These are phyloP conservation scores for Neolamprologus toae DNA, from an alignment of 2,113 vertebrate genomes.

Conservation along the genomic window DNA sequence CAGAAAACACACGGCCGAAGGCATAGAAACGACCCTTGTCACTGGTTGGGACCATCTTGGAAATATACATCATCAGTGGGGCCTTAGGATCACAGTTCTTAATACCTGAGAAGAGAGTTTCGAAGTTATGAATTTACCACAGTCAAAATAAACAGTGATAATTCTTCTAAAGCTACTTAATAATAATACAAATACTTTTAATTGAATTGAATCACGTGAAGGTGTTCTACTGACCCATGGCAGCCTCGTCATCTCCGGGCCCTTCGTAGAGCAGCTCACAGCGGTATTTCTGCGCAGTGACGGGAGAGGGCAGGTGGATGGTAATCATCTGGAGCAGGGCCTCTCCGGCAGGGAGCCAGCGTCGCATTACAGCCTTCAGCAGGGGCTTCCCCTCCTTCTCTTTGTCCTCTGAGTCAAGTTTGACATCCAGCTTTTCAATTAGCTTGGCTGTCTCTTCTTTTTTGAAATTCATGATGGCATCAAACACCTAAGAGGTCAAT, in stretches of 20 bases:
- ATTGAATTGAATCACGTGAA: neutral
- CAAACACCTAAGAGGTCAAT: slow-evolving; percentile 76
- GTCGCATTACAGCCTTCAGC: slow-evolving; percentile 93
- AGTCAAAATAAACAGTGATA: neutral
- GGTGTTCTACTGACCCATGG: slow-evolving; percentile 77
- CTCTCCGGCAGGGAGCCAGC: slow-evolving; percentile 92
- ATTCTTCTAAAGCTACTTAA: neutral
- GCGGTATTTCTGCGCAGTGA: slow-evolving; percentile 92
- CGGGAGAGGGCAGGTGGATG: slow-evolving; percentile 92
- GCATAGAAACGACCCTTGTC: slow-evolving; percentile 96
- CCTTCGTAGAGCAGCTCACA: slow-evolving; percentile 95
- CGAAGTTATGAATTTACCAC: neutral
- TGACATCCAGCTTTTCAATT: slow-evolving; percentile 88
- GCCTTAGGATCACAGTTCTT: slow-evolving; percentile 94
- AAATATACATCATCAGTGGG: slow-evolving; percentile 96
- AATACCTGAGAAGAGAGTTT: slow-evolving; percentile 71
- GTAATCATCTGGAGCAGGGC: slow-evolving; percentile 97
- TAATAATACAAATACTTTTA: neutral
- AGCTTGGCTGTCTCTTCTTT: slow-evolving; percentile 87
- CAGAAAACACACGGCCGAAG: slow-evolving; percentile 92
- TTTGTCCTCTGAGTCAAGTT: slow-evolving; percentile 85
- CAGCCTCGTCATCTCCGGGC: slow-evolving; percentile 88
- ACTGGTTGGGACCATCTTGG: slow-evolving; percentile 93
- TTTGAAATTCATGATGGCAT: slow-evolving; percentile 92
- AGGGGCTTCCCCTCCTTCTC: slow-evolving; percentile 90